These are phyloP conservation scores for Acrossocheilus fasciatus DNA, from an alignment of 2,797 vertebrate genomes.

Conservation along the genomic window DNA sequence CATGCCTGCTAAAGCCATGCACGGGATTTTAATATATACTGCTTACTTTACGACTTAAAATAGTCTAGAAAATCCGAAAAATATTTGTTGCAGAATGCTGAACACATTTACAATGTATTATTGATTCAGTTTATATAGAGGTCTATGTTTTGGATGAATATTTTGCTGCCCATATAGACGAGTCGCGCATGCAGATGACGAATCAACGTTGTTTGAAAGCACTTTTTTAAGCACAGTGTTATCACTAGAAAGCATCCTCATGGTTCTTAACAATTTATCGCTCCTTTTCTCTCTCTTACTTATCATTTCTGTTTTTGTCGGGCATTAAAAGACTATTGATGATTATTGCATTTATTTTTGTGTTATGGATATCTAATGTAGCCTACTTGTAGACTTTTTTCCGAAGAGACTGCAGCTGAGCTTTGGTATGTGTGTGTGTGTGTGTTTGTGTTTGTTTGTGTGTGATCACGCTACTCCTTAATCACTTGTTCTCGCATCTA, in stretches of 20 bases:
- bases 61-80: too few species aligned
- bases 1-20: too few species aligned
- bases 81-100: too few species aligned
- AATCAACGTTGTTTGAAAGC: not conserved
- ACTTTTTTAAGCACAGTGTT: not conserved
- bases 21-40: too few species aligned
- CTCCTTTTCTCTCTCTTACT: not conserved
- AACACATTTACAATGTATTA: too few species aligned
- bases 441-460: constrained; percentile 34
- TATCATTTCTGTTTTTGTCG: not conserved
- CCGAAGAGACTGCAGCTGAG: not conserved
- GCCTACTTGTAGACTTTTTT: not conserved
- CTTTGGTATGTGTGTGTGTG: constrained; percentile 1
- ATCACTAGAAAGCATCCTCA: constrained; percentile 10
- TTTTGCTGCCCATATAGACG: too few species aligned
- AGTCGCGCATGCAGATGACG: too few species aligned
- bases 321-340: not conserved
- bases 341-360: not conserved
- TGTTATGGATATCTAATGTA: not conserved
- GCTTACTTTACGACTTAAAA: too few species aligned
- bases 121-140: too few species aligned
- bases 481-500: constrained; percentile 76
- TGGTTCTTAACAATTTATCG: not conserved
- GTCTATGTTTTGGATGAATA: too few species aligned
- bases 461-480: constrained; percentile 69